phyloP scores from a whole-genome alignment of 1,140 invertebrate genomes.

The Condylostylus longicornis region DNA sequence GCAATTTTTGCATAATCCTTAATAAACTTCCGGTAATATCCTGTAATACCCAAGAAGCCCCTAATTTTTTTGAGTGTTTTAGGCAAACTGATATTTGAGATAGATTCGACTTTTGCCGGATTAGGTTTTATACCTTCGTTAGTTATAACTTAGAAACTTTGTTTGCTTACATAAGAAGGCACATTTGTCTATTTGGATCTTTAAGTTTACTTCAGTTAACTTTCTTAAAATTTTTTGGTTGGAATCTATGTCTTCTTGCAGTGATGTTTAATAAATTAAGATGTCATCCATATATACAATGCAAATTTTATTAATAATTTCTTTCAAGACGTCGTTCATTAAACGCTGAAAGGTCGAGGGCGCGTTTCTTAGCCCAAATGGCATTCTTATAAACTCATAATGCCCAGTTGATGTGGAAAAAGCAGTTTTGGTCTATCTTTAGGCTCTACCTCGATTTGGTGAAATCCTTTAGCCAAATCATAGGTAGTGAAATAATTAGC shows the following conservation, averaged over 20 bases:
- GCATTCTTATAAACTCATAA: no score
- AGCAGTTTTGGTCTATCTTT: no score
- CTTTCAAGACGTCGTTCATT: no score
- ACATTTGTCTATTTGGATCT: slow-evolving; percentile 17
- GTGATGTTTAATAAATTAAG: no score
- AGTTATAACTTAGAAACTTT: slow-evolving; percentile 12
- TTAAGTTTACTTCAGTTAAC: slow-evolving; percentile 12
- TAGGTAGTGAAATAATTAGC: slow-evolving; percentile 21
- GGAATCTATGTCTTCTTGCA: no score
- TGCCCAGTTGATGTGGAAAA: no score
- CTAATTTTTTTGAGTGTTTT: slow-evolving; percentile 13
- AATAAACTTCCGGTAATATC: slow-evolving; percentile 23
- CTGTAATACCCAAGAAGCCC: slow-evolving; percentile 11
- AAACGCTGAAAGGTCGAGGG: no score
- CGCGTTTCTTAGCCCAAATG: slow-evolving; percentile 8
- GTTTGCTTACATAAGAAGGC: slow-evolving; percentile 12
- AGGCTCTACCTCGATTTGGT: no score
- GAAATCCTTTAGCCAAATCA: slow-evolving; percentile 5
- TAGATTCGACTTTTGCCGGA: slow-evolving; percentile 11
- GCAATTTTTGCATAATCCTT: slow-evolving; percentile 10
- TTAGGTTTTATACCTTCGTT: slow-evolving; percentile 20
- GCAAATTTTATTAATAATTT: no score
- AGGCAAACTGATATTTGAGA: slow-evolving; percentile 11
- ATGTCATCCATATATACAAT: no score
- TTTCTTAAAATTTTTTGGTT: slow-evolving; percentile 12